Conservation (phyloP, 2,113 vertebrate genomes). For the Deroptyus accipitrinus region DNA sequence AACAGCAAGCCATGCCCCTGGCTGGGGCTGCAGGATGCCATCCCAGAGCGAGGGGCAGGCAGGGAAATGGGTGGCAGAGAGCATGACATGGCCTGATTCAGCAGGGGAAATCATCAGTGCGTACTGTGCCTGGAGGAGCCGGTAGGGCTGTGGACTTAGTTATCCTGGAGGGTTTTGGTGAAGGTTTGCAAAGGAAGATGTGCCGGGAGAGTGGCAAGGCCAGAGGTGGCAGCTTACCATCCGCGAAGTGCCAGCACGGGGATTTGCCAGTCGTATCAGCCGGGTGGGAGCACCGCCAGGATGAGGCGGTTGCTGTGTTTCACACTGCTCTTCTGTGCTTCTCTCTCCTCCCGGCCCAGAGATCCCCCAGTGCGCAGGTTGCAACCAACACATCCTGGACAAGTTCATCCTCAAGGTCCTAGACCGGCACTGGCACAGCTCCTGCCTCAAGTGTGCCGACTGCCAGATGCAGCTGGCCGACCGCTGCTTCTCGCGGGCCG, state of each 20-base stretch:
- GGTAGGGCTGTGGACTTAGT: fast-evolving
- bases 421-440: constrained; percentile 97
- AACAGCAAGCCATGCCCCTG: fast-evolving
- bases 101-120: not conserved
- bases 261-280: not conserved
- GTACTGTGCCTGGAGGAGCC: fast-evolving
- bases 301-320: not conserved
- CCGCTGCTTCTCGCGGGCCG: constrained; percentile 93
- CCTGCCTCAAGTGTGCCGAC: constrained; percentile 96
- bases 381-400: constrained; percentile 97
- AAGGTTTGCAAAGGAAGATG: not conserved
- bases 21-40: fast-evolving
- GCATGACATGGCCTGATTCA: not conserved
- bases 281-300: not conserved
- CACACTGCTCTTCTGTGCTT: not conserved
- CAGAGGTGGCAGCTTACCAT: not conserved
- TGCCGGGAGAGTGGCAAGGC: fast-evolving
- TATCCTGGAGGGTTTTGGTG: not conserved
- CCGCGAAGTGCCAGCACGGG: fast-evolving
- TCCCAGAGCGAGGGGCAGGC: not conserved
- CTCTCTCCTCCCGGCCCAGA: constrained; percentile 71
- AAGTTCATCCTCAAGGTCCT: constrained; percentile 99
- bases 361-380: constrained; percentile 96
- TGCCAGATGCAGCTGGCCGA: constrained; percentile 95
- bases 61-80: not conserved